A percentile compares a stretch with the other conserved stretches of the same genome.
These are phyloP conservation scores for Sarcoramphus papa DNA, from an alignment of 2,797 vertebrate genomes.

Conservation along the genomic window DNA sequence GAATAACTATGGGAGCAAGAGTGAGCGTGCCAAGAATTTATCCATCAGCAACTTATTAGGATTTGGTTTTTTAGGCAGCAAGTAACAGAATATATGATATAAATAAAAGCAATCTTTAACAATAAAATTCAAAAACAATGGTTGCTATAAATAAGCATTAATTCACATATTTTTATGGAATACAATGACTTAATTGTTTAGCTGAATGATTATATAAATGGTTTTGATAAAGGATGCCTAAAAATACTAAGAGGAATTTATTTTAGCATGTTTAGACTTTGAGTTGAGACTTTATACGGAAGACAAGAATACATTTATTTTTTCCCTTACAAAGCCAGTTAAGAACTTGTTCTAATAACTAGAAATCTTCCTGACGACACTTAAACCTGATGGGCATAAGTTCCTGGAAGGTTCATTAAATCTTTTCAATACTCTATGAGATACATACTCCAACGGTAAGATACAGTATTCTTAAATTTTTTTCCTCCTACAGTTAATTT, in stretches of 20 bases:
- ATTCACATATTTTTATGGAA: slow-evolving; percentile 26
- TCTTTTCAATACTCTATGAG: background rate
- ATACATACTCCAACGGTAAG: background rate
- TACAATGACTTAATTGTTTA: slow-evolving; percentile 33
- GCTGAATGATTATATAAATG: slow-evolving; percentile 28
- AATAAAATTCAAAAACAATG: slow-evolving; percentile 60
- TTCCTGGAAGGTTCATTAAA: background rate
- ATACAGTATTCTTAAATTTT: background rate
- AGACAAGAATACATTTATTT: background rate
- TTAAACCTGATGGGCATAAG: background rate
- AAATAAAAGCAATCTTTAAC: slow-evolving; percentile 61
- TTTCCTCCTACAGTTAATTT: background rate
- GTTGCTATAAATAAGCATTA: slow-evolving; percentile 54
- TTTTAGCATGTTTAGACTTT: slow-evolving; percentile 23
- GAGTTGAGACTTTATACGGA: background rate
- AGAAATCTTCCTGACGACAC: background rate
- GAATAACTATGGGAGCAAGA: slow-evolving; percentile 75
- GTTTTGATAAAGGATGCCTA: slow-evolving; percentile 31
- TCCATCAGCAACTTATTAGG: slow-evolving; percentile 32
- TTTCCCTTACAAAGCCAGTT: background rate
- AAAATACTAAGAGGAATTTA: slow-evolving; percentile 44
- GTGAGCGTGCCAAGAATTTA: slow-evolving; percentile 44
- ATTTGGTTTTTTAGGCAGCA: slow-evolving; percentile 50
- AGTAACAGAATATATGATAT: slow-evolving; percentile 26
- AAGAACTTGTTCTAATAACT: background rate